Evolutionary conservation across 2,888 invertebrate species (phyloP).

Genomic region (Lycia hirtaria): DNA sequence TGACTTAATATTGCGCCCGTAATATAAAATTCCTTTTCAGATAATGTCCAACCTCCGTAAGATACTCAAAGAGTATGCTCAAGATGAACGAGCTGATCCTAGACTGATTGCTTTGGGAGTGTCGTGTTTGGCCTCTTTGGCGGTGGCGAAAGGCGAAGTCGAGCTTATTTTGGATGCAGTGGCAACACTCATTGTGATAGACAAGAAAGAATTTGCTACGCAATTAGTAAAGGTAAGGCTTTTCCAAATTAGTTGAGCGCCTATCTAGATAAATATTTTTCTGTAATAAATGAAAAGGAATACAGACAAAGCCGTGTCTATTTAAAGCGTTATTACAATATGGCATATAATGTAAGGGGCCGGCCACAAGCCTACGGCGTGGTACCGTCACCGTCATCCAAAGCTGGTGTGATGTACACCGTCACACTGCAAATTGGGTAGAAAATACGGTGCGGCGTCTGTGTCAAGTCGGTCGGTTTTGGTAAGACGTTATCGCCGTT

Average conservation of each 20-base stretch:
- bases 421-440: no score
- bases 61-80: constrained; percentile 21
- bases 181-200: constrained; percentile 92
- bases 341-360: no score
- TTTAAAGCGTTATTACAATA: no score
- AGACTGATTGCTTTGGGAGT: constrained; percentile 95
- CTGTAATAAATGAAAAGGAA: no score
- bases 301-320: no score
- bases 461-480: no score
- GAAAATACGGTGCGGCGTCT: no score
- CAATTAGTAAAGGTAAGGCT: constrained; percentile 90
- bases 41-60: constrained; percentile 88
- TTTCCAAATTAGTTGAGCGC: not conserved
- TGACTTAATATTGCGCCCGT: not conserved
- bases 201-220: constrained; percentile 26
- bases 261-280: not conserved
- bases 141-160: constrained; percentile 96
- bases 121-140: constrained; percentile 95
- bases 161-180: constrained; percentile 95
- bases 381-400: no score
- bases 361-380: no score
- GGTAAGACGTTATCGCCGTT: no score
- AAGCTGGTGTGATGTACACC: no score
- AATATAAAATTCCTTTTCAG: constrained; percentile 56
- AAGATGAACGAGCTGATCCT: constrained; percentile 22